Evolutionary conservation across 64 coral and sea anemone genomes (phyloP), one percentile per base, ranked within the genome.

Genomic region (Montipora foliosa): DNA sequence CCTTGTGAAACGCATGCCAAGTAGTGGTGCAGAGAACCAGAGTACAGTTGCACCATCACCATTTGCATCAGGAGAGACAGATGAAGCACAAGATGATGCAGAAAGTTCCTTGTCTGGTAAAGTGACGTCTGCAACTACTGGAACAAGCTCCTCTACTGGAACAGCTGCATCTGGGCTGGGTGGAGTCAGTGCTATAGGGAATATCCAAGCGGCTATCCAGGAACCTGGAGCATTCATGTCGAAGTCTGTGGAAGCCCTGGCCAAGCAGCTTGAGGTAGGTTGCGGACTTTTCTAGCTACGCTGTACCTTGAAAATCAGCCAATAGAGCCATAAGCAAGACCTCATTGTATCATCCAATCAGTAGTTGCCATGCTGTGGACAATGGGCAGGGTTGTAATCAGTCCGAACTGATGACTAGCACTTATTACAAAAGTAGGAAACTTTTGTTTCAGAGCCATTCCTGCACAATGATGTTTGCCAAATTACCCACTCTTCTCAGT

Each of bases 261-360:
- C 91, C 19, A 93, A 80, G 59, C 91, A 93, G 77, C 75, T 93
- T 70, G 91, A 93, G 91, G 91, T 93, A 19, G 47, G 75, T 3
- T 14, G 0, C 12, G 5, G 10, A 15, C 44, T 57, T 57, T 57
- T 57, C 53, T 57, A 57, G 53, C 11, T 57, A 57, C 3, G 6
- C 11, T 57, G 53, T 11, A 11, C 0, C 11, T 57, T 8, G 11
- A 57, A 11, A 57, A 2, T 6, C 11, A 57, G 11, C 53, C 53
- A 57, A 57, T 6, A 57, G 53, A 8, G 53, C 53, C 53, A 57
- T 8, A 37, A 37, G 37, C 37, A 37, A 37, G 37, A 37, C 37
- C 37, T 57, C 53, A 57, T 8, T 8, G 6, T 8, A 57, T 11
- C 53, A 57, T 6, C 11, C 53, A 8, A 8, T 57, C 53, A 57